Percentiles rank a stretch among this genome's conserved stretches.
phyloP scores from a whole-genome alignment of 23 tunicate genomes.

The Halocynthia roretzi region DNA sequence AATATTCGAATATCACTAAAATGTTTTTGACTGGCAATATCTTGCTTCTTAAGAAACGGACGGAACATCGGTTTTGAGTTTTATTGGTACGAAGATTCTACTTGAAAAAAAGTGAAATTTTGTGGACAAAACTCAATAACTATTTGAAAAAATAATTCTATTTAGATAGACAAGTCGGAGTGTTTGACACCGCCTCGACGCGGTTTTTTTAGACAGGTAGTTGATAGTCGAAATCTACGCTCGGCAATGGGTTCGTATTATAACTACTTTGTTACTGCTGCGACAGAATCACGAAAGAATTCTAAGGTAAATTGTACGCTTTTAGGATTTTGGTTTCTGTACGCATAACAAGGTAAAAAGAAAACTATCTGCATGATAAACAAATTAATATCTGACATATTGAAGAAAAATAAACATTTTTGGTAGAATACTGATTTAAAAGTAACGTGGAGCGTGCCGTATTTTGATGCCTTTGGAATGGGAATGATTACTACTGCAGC shows the following conservation, averaged over 20 bases:
- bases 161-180: neutral
- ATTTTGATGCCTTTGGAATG: constrained; percentile 63
- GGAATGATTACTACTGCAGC: constrained; percentile 89
- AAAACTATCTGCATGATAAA: too few species aligned
- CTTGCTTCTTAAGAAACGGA: too few species aligned
- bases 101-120: too few species aligned
- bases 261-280: constrained; percentile 33
- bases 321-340: too few species aligned
- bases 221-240: constrained; percentile 49
- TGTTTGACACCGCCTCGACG: constrained; percentile 5
- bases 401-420: neutral
- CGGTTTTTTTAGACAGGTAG: constrained; percentile 43
- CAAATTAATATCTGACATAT: neutral
- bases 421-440: neutral
- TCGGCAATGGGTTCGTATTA: constrained; percentile 80
- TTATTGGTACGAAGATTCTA: too few species aligned
- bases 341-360: too few species aligned
- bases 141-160: too few species aligned
- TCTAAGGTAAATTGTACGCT: neutral
- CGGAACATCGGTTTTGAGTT: too few species aligned
- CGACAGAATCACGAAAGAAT: neutral
- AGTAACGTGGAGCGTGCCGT: constrained; percentile 87
- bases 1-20: too few species aligned
- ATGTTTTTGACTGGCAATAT: too few species aligned
- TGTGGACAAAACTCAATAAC: too few species aligned